These are phyloP conservation scores for Nothura maculosa DNA, from an alignment of 2,797 vertebrate genomes.

Conservation along the genomic window DNA sequence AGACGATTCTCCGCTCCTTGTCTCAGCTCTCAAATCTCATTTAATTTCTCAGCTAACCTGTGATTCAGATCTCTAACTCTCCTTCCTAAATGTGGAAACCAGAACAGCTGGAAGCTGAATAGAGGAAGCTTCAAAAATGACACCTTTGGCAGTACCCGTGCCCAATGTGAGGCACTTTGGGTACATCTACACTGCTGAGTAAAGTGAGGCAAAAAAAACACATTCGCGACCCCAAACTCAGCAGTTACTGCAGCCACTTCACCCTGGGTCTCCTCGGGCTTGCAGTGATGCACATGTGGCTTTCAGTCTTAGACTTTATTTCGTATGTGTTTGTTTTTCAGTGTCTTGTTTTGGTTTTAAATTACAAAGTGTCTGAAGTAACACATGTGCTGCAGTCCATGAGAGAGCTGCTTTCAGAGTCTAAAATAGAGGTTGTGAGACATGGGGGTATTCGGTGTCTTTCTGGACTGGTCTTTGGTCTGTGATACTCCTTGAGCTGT, in stretches of 20 bases:
- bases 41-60: constrained; percentile 23
- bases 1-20: neutral
- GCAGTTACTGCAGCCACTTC: neutral
- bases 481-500: neutral
- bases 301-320: neutral
- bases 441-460: rapidly evolving
- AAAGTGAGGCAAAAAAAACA: neutral
- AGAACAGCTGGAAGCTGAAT: neutral
- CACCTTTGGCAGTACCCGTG: neutral
- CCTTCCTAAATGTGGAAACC: neutral
- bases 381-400: neutral
- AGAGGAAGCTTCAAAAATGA: neutral
- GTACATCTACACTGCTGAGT: neutral
- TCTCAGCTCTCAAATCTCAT: constrained; percentile 2
- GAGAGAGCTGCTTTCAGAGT: neutral
- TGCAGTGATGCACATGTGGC: neutral
- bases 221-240: neutral
- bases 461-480: neutral
- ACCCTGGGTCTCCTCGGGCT: neutral
- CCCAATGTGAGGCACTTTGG: neutral
- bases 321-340: neutral
- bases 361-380: neutral
- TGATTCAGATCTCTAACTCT: neutral
- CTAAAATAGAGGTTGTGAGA: neutral
- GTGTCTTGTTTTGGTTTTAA: neutral